Evolutionary conservation across 2,888 invertebrate species (phyloP).

Genomic region (Tinea semifulvella): DNA sequence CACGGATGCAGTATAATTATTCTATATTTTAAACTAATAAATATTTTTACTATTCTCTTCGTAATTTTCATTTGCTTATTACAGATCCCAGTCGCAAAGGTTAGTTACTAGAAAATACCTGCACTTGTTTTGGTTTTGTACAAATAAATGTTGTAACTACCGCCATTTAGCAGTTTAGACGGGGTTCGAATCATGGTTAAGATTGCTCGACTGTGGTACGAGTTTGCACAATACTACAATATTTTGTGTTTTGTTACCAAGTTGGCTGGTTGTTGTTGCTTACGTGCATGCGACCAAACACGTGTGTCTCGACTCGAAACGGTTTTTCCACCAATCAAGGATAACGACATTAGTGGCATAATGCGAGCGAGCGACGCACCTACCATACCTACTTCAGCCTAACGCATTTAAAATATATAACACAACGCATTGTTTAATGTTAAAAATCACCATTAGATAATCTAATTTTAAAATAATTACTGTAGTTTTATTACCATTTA

Average conservation of each 20-base stretch:
- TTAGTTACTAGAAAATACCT: too few relatives aligned
- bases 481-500: too few relatives aligned
- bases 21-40: too few relatives aligned
- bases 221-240: neutral
- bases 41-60: too few relatives aligned
- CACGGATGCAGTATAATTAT: too few relatives aligned
- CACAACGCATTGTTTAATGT: neutral
- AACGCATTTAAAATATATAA: constrained; percentile 6
- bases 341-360: constrained; percentile 10
- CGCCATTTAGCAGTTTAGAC: too few relatives aligned
- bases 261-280: neutral
- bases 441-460: neutral
- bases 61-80: too few relatives aligned
- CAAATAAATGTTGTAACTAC: too few relatives aligned
- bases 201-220: neutral
- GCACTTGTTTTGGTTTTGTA: too few relatives aligned
- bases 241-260: neutral
- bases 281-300: constrained; percentile 1
- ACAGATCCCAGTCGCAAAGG: too few relatives aligned
- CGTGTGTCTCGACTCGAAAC: constrained; percentile 3
- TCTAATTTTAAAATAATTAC: constrained; percentile 1
- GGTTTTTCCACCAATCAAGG: constrained; percentile 12
- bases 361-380: neutral
- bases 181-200: neutral
- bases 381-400: too few relatives aligned